Evolutionary conservation across 2,888 invertebrate species (phyloP), one percentile per base, ranked within the genome.

Genomic region (Ormyrus labotus): DNA sequence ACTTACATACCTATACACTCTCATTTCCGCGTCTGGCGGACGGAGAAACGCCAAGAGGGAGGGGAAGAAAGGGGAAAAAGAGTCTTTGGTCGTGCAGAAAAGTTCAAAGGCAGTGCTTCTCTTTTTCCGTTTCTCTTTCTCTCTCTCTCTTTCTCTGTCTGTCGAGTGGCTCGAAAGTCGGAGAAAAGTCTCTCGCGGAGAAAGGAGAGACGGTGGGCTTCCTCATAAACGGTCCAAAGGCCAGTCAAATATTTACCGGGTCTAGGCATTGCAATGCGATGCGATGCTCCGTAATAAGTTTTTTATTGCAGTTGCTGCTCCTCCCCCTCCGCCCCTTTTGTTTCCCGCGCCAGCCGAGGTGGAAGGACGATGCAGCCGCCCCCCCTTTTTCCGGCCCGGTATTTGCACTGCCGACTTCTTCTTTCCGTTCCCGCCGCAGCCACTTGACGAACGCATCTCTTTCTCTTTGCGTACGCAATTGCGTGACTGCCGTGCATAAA

Each of bases 161-260:
- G 19, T 60, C 50, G 57, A 70, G 48, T 11, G 61, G 51, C 51
- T 50, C 19, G 55, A 53, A 74, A 60, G 34, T 8, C 11, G 47
- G 13, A 51, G 55, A 57, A 19, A 13, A 74, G 48, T 57, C 55
- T n/a, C 2, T 19, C 47, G 48, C 11, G 34, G 19, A 58, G 63
- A 50, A 63, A 60, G 63, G 11, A 61, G 13, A 50, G 57, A 64
- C n/a, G 48, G 50, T n/a, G 60, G 60, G 58, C 85, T 85, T 84
- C 81, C 85, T 86, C 87, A 88, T 89, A 88, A 87, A 83, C 84
- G 81, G 80, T 84, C 85, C 82, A 84, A 86, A 87, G 88, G 86
- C 87, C 85, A 85, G 87, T 87, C 88, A 89, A 89, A 89, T 89
- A 89, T 89, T 89, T 89, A 85, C 88, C 85, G 85, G 85, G 84